Evolutionary conservation across 2,113 vertebrate genomes (phyloP).

Genomic region (Corythoichthys intestinalis): DNA sequence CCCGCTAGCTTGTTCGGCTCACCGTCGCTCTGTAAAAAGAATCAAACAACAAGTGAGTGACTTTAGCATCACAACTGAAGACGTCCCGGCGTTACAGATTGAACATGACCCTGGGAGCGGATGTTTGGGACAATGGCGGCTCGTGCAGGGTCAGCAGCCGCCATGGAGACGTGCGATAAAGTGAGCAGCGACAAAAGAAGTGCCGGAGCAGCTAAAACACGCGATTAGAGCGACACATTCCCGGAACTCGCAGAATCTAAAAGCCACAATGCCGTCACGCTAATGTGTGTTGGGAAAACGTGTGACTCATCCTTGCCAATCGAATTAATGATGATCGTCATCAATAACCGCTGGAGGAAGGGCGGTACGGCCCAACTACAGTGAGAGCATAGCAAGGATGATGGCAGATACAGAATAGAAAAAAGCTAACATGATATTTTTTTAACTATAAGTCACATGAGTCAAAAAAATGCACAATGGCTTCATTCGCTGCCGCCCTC

Average conservation of each 20-base stretch:
- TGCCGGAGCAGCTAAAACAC: constrained; percentile 65
- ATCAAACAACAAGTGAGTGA: background rate
- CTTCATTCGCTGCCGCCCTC: too few species aligned
- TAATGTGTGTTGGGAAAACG: constrained; percentile 5
- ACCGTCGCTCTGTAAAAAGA: constrained; percentile 24
- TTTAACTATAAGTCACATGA: too few species aligned
- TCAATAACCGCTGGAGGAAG: background rate
- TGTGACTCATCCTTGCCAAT: constrained; percentile 56
- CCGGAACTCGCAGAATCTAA: constrained; percentile 22
- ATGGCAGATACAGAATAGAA: background rate
- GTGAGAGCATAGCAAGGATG: background rate
- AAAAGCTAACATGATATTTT: too few species aligned
- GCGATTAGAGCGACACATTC: constrained; percentile 56
- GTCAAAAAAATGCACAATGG: too few species aligned
- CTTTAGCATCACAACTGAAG: background rate
- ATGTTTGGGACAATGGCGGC: constrained; percentile 22
- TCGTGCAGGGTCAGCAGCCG: constrained; percentile 62
- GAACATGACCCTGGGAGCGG: constrained; percentile 14
- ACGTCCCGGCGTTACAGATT: background rate
- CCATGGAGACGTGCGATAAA: constrained; percentile 44
- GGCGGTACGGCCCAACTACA: background rate
- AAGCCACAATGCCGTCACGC: constrained; percentile 2
- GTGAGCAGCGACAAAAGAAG: constrained; percentile 68
- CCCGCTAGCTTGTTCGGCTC: constrained; percentile 12
- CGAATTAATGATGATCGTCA: constrained; percentile 9